phyloP scores from a whole-genome alignment of 2,888 invertebrate species.

The Heliconius hortense region DNA sequence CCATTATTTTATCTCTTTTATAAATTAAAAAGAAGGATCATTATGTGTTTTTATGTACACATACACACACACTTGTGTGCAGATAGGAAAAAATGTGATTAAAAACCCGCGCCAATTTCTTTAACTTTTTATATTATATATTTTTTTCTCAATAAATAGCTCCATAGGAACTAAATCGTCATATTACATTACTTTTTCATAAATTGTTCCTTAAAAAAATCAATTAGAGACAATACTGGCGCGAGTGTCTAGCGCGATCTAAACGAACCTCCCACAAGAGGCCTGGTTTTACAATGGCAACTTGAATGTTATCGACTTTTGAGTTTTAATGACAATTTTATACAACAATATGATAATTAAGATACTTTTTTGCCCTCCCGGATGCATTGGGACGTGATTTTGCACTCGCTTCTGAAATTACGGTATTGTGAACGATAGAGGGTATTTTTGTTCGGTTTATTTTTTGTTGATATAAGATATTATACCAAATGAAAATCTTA shows the following conservation, averaged over 20 bases:
- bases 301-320: conserved; percentile 72
- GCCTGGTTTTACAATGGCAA: conserved; percentile 69
- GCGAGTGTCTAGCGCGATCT: conserved; percentile 38
- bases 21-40: no score
- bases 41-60: no score
- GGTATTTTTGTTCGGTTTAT: conserved; percentile 22
- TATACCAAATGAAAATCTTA: no score
- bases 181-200: not conserved
- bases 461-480: not conserved
- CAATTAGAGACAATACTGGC: conserved; percentile 29
- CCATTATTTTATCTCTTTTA: no score
- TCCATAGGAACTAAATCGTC: no score
- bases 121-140: no score
- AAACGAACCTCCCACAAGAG: conserved; percentile 54
- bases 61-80: no score
- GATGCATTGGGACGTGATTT: conserved; percentile 51
- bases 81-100: no score
- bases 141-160: not conserved
- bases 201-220: conserved; percentile 28
- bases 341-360: conserved; percentile 78
- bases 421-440: conserved; percentile 26
- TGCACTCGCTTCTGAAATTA: conserved; percentile 36
- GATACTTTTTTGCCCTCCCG: conserved; percentile 53
- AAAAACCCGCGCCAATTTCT: no score
- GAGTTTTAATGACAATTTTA: conserved; percentile 76